Percentiles rank a stretch among this genome's conserved stretches.
Evolutionary conservation across 2,888 invertebrate genomes (phyloP).

Genomic region (Diadegma fenestrale): DNA sequence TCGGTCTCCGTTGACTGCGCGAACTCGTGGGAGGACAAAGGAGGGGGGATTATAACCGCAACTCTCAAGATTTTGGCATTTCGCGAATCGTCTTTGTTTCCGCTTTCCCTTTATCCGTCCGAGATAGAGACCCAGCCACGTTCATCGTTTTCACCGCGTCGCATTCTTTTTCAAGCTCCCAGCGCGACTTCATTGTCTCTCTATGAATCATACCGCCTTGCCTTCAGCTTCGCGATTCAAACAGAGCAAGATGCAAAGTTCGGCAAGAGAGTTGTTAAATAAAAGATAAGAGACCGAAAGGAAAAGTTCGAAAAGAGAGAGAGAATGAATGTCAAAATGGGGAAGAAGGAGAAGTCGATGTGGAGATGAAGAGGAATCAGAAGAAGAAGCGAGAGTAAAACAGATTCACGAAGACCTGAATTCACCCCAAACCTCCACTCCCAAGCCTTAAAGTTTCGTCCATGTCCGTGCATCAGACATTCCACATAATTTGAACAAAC

Average conservation of each 20-base stretch:
- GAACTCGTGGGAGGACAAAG: conserved; percentile 56
- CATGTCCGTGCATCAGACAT: background rate
- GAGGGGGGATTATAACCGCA: conserved; percentile 52
- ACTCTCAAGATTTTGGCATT: conserved; percentile 46
- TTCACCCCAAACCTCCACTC: background rate
- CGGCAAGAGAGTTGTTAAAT: background rate
- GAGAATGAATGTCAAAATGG: conserved; percentile 2
- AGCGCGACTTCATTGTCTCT: conserved; percentile 19
- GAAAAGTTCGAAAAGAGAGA: background rate
- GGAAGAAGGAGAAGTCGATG: conserved; percentile 18
- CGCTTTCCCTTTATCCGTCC: background rate
- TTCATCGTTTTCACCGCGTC: conserved; percentile 24
- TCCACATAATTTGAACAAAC: background rate
- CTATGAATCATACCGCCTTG: conserved; percentile 18
- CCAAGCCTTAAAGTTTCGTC: background rate
- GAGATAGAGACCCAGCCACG: background rate
- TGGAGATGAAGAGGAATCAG: background rate
- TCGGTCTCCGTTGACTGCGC: conserved; percentile 13
- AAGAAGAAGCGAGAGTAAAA: conserved; percentile 6
- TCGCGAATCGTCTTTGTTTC: conserved; percentile 55
- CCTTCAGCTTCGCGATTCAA: conserved; percentile 13
- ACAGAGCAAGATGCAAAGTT: conserved; percentile 10
- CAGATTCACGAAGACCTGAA: background rate
- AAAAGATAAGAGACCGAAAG: conserved; percentile 6
- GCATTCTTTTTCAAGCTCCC: conserved; percentile 25